These are phyloP conservation scores for Conger conger DNA, from an alignment of 2,113 vertebrate species.

Conservation along the genomic window DNA sequence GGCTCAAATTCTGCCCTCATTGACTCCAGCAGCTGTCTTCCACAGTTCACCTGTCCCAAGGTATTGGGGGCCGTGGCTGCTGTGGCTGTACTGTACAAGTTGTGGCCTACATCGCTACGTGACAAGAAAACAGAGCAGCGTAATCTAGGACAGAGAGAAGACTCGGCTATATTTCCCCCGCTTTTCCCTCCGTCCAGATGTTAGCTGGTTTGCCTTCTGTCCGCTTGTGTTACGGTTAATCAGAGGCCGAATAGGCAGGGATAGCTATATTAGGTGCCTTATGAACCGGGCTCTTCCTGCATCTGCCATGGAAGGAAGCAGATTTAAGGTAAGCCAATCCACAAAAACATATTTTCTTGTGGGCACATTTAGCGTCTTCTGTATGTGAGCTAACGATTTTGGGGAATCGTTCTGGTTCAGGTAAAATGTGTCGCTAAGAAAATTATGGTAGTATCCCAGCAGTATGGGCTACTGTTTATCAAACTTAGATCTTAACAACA, in stretches of 20 bases:
- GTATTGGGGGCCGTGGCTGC: conserved; percentile 30
- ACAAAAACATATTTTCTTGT: not conserved
- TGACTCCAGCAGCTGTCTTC: conserved; percentile 17
- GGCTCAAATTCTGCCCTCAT: not conserved
- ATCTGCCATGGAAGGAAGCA: not conserved
- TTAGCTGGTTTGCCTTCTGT: not conserved
- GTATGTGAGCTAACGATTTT: not conserved
- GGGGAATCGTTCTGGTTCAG: not conserved
- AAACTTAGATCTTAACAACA: not conserved
- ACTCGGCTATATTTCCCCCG: conserved; percentile 10
- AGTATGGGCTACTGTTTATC: not conserved
- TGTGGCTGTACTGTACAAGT: not conserved
- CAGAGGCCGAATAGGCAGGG: not conserved
- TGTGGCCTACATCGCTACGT: not conserved
- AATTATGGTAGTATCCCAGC: not conserved
- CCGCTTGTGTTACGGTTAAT: not conserved
- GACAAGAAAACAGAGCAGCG: conserved; percentile 28
- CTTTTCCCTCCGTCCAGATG: conserved; percentile 1
- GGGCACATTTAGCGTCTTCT: not conserved
- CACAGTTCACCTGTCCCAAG: conserved; percentile 27
- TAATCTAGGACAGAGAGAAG: conserved; percentile 45
- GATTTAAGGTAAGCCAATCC: not conserved
- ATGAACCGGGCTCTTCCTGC: not conserved
- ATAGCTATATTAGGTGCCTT: not conserved
- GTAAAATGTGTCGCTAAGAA: not conserved